These are phyloP conservation scores for Cherax quadricarinatus DNA, from an alignment of 1,140 invertebrate species.

Conservation along the genomic window DNA sequence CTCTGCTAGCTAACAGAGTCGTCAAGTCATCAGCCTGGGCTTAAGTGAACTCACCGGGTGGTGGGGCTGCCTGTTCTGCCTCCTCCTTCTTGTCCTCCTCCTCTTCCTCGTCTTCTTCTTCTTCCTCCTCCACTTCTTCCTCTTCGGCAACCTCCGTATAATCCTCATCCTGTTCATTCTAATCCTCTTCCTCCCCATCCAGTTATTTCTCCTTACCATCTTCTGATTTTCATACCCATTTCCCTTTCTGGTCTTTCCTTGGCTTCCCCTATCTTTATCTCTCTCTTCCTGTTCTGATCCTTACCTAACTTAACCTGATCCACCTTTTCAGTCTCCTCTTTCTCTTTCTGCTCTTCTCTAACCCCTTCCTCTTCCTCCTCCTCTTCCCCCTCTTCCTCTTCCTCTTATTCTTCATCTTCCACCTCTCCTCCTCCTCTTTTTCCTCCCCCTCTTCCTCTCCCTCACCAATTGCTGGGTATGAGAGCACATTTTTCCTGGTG, in stretches of 20 bases:
- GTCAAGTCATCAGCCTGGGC: constrained; percentile 15
- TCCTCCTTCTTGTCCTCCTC: not conserved
- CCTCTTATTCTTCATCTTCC: too few species aligned
- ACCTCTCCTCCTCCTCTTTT: too few species aligned
- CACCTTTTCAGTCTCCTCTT: not conserved
- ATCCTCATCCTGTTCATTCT: not conserved
- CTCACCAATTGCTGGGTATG: constrained; percentile 15
- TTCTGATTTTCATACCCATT: too few species aligned
- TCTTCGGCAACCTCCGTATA: not conserved
- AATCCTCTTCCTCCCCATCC: not conserved
- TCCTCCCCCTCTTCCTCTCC: not conserved
- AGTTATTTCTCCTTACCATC: not conserved
- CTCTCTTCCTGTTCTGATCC: too few species aligned
- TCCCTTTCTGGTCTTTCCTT: too few species aligned
- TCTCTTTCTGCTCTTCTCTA: not conserved
- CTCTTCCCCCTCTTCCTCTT: not conserved
- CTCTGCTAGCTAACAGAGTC: constrained; percentile 32
- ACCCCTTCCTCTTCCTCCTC: not conserved
- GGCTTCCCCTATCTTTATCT: too few species aligned
- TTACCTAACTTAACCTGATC: not conserved
- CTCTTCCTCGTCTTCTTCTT: not conserved
- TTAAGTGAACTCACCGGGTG: constrained; percentile 18
- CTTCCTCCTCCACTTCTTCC: not conserved
- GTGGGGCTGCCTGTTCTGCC: not conserved
- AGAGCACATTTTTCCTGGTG: constrained; percentile 9